Base-by-base conservation (phyloP, 2,797 vertebrate genomes). In the Channa striata region DNA sequence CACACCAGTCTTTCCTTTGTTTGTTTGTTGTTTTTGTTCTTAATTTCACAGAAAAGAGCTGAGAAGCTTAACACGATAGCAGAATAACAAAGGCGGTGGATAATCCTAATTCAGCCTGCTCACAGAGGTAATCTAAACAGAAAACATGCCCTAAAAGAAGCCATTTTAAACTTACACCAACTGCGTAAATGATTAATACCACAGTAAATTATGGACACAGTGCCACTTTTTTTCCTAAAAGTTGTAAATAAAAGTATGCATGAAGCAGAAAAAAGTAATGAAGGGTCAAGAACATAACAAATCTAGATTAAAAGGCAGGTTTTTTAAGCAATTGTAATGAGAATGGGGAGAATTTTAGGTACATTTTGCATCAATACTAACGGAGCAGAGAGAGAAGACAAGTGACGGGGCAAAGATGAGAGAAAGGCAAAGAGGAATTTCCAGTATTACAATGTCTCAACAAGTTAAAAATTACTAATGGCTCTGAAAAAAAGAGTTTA, bases 91-190 rank as follows among this genome's bases (percentile, higher is more conserved):
- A 85, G 65, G 42, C 51, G 6, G 69, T 36, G 56, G 80, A 72
- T 91, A 85, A 91, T 91, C 89, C 81, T 73, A 77, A 89, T 86
- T 90, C 78, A 78, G 30, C 6, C 77, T 30, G 51, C 59, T 69
- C 57, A 58, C 25, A 53, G 65, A 61, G 51, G 76, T 71, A 80
- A 86, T 78, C 78, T 83, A 75, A 61, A 77, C 49, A 60, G 42
- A 83, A 81, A 71, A 78, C 67, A 80, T 40, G 63, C 64, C 14
- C 20, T 51, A 52, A 74, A 82, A 75, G 57, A 83, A 87, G 74
- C 44, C 60, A 63, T 77, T 83, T 81, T 75, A 61, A 77, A 64
- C 52, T 70, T 80, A 74, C 69, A 68, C 50, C 54, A 47, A 59
- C 72, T 54, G 70, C 40, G 46, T 36, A 51, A 53, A 78, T 73